Conservation (phyloP, 2,113 vertebrate genomes). For the Beaufortia kweichowensis region DNA sequence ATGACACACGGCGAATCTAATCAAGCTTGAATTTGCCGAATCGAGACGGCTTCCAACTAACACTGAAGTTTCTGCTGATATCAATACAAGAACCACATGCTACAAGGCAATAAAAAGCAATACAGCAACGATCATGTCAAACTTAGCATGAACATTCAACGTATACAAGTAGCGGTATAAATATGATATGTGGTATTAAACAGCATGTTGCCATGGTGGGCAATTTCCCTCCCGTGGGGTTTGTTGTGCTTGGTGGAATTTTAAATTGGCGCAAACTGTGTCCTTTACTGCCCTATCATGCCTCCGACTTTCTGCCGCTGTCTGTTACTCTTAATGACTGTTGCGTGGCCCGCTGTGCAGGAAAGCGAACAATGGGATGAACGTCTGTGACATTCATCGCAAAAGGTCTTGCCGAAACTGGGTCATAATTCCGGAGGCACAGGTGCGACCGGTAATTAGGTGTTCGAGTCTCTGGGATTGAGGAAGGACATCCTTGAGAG, state of each 20-base stretch:
- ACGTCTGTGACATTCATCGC: slow-evolving; percentile 24
- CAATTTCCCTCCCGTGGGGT: not conserved
- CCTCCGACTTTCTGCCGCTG: not conserved
- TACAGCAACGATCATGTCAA: not conserved
- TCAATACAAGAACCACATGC: not conserved
- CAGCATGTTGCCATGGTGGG: not conserved
- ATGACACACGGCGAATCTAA: slow-evolving; percentile 21
- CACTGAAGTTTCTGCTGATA: not conserved
- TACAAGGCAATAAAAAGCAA: not conserved
- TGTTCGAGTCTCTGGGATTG: not conserved
- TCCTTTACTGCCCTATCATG: slow-evolving; percentile 24
- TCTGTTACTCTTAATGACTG: slow-evolving; percentile 48
- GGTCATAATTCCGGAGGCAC: not conserved
- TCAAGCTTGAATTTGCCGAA: not conserved
- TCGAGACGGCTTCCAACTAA: not conserved
- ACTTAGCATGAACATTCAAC: not conserved
- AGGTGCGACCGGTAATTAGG: slow-evolving; percentile 23
- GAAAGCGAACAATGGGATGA: slow-evolving; percentile 20
- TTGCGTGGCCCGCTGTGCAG: slow-evolving; percentile 14
- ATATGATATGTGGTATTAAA: not conserved
- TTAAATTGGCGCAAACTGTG: slow-evolving; percentile 41
- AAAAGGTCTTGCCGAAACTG: slow-evolving; percentile 31
- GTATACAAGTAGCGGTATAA: not conserved
- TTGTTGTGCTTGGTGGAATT: not conserved
- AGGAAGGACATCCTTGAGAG: not conserved